Evolutionary conservation across 2,888 invertebrate genomes (phyloP).

Genomic region (Dinocampus coccinellae): DNA sequence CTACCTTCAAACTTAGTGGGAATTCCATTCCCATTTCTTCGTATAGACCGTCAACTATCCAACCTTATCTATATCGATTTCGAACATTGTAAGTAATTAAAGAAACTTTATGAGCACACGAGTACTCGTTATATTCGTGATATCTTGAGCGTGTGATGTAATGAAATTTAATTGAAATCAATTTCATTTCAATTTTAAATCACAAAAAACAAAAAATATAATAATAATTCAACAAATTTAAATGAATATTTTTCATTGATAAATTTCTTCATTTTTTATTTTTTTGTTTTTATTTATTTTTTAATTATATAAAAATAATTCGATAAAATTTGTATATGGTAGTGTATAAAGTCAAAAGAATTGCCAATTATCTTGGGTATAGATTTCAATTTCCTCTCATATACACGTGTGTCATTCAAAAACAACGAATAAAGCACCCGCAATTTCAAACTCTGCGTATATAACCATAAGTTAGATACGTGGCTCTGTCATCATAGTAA

Average conservation of each 20-base stretch:
- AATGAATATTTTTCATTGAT: too few relatives aligned
- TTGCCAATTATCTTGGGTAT: slow-evolving; percentile 1
- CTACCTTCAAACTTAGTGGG: slow-evolving; percentile 28
- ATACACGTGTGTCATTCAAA: neutral
- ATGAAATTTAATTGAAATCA: too few relatives aligned
- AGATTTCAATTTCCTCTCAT: slow-evolving; percentile 8
- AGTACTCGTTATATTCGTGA: neutral
- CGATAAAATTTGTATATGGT: too few relatives aligned
- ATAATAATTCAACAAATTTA: too few relatives aligned
- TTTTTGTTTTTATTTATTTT: too few relatives aligned
- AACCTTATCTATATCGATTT: slow-evolving; percentile 44
- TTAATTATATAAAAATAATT: too few relatives aligned
- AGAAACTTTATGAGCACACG: slow-evolving; percentile 43
- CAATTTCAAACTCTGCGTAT: slow-evolving; percentile 27
- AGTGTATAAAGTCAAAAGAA: neutral
- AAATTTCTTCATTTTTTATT: too few relatives aligned
- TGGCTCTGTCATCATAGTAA: neutral
- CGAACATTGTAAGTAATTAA: slow-evolving; percentile 45
- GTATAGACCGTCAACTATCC: slow-evolving; percentile 40
- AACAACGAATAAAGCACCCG: neutral
- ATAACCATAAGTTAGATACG: slow-evolving; percentile 21
- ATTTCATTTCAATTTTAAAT: too few relatives aligned
- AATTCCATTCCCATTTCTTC: slow-evolving; percentile 38
- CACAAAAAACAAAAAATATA: too few relatives aligned
- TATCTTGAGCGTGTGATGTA: neutral